A percentile compares a stretch with the other conserved stretches of the same genome.
These are phyloP conservation scores for Scytalopus superciliaris DNA, from an alignment of 2,113 vertebrate species.

Conservation along the genomic window DNA sequence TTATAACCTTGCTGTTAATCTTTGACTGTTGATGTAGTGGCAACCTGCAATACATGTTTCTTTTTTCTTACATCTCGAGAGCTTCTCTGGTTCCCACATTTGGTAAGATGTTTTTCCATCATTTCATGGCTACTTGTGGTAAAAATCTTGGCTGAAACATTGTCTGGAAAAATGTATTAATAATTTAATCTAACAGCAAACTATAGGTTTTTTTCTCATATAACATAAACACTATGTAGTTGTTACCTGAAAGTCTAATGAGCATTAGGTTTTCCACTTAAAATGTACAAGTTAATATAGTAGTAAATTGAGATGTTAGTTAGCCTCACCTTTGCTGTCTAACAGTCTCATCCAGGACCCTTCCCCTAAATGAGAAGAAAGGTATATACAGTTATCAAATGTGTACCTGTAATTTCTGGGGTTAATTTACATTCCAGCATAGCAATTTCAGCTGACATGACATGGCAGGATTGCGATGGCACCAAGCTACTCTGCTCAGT, in stretches of 20 bases:
- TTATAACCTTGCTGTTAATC: not conserved
- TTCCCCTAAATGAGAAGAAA: not conserved
- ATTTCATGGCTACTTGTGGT: not conserved
- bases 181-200: not conserved
- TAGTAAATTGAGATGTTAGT: not conserved
- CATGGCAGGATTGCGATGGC: not conserved
- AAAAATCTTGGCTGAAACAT: not conserved
- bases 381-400: not conserved
- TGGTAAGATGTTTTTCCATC: not conserved
- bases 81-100: not conserved
- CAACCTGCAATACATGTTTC: not conserved
- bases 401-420: not conserved
- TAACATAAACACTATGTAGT: not conserved
- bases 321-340: not conserved
- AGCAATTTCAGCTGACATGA: constrained; percentile 26
- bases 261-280: not conserved
- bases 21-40: not conserved
- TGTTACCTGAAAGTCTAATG: not conserved
- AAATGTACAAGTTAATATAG: not conserved
- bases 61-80: not conserved
- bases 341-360: not conserved
- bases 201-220: not conserved
- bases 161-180: not conserved
- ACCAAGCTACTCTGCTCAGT: not conserved
- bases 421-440: not conserved